phyloP scores from a whole-genome alignment of 2,888 invertebrate genomes.

The Auanema freiburgensis region DNA sequence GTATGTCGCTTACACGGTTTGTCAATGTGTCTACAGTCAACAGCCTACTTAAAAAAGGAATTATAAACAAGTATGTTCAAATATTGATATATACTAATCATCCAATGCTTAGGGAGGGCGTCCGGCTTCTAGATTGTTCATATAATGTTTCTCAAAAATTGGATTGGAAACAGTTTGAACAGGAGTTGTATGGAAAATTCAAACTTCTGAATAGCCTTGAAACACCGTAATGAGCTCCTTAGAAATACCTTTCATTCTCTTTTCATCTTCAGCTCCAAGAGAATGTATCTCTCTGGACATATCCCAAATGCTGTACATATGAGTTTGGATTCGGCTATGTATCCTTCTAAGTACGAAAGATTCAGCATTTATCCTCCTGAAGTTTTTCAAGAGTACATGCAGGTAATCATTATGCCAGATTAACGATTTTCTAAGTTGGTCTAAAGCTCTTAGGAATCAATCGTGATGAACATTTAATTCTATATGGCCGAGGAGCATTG shows the following conservation, averaged over 20 bases:
- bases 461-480: constrained; percentile 49
- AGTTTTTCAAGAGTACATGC: constrained; percentile 50
- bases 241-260: constrained; percentile 3
- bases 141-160: constrained; percentile 36
- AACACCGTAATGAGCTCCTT: constrained; percentile 25
- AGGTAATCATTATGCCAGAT: constrained; percentile 21
- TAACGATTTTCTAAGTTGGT: background rate
- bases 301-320: constrained; percentile 51
- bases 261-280: constrained; percentile 30
- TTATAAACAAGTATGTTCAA: constrained; percentile 27
- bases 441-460: constrained; percentile 38
- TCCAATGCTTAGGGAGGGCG: constrained; percentile 26
- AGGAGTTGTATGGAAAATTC: constrained; percentile 50
- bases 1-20: constrained; percentile 37
- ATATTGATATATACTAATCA: background rate
- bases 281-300: constrained; percentile 40
- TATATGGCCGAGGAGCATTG: constrained; percentile 52
- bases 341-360: constrained; percentile 48
- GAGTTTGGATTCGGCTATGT: constrained; percentile 51
- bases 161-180: constrained; percentile 44
- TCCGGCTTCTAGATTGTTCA: constrained; percentile 48
- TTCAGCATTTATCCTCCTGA: constrained; percentile 51
- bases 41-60: constrained; percentile 29
- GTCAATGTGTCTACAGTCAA: constrained; percentile 29
- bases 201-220: constrained; percentile 28